A percentile compares a stretch with the other conserved stretches of the same genome.
These are phyloP conservation scores for Drosophila watanabei DNA, from an alignment of 1,140 invertebrate species.

Conservation along the genomic window DNA sequence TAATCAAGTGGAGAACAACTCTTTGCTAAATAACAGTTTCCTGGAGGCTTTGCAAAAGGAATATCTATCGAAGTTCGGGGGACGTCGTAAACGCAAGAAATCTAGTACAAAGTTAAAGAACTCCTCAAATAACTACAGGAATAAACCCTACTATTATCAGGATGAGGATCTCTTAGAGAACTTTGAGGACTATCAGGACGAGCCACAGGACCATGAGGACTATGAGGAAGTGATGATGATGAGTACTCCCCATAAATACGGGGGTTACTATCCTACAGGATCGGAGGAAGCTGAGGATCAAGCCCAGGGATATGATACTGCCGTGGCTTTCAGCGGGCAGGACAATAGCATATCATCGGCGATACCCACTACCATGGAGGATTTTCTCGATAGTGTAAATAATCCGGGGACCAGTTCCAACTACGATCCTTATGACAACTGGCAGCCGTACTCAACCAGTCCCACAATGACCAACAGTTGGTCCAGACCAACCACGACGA, in stretches of 20 bases:
- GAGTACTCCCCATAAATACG: conserved; percentile 4
- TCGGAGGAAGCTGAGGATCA: conserved; percentile 37
- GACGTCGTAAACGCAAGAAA: conserved; percentile 63
- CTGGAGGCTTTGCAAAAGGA: conserved; percentile 69
- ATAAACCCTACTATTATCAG: conserved; percentile 19
- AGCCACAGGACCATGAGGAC: conserved; percentile 17
- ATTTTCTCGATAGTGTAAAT: conserved; percentile 44
- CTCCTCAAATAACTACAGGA: not conserved
- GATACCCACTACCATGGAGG: conserved; percentile 54
- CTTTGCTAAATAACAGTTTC: conserved; percentile 64
- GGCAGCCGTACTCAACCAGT: conserved; percentile 29
- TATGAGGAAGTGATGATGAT: conserved; percentile 34
- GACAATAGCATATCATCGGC: conserved; percentile 44
- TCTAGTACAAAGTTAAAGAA: conserved; percentile 11
- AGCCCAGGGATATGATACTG: conserved; percentile 46
- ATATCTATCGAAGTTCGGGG: conserved; percentile 57
- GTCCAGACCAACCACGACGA: conserved; percentile 11
- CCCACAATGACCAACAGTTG: conserved; percentile 14
- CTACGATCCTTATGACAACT: conserved; percentile 41
- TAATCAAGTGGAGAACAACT: conserved; percentile 55
- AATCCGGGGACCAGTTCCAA: not conserved
- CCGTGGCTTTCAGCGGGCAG: conserved; percentile 60
- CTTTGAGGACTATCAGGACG: conserved; percentile 55
- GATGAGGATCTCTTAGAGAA: conserved; percentile 36
- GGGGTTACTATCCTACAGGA: conserved; percentile 24